Evolutionary conservation across 2,113 vertebrate species (phyloP).

Genomic region (Peromyscus leucopus): DNA sequence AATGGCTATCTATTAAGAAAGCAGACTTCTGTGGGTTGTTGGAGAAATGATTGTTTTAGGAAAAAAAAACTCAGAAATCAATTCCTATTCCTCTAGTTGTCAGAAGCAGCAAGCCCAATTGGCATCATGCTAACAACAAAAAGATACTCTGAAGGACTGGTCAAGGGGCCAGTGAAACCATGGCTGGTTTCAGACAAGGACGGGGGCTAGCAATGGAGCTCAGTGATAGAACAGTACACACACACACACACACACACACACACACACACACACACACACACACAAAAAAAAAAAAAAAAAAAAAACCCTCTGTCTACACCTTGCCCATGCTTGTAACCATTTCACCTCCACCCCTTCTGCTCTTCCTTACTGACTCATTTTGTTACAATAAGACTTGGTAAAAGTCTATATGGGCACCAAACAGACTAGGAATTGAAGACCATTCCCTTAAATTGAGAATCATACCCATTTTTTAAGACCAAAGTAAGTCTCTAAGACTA

Average conservation of each 20-base stretch:
- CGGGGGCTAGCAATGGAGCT: no score
- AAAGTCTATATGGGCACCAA: not conserved
- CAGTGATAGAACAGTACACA: not conserved
- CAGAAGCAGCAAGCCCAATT: slow-evolving; percentile 13
- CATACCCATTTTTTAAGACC: slow-evolving; percentile 30
- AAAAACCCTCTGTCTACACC: not conserved
- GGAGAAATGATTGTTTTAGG: not conserved
- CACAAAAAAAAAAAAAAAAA: no score
- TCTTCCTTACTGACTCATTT: not conserved
- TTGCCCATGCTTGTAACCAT: no score
- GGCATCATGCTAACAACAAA: not conserved
- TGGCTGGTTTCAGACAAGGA: not conserved
- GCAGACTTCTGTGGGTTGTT: not conserved
- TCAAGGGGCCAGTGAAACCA: not conserved
- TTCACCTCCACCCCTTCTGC: not conserved
- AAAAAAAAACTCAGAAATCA: slow-evolving; percentile 43
- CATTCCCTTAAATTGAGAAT: not conserved
- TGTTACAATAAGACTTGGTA: not conserved
- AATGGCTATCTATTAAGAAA: slow-evolving; percentile 10
- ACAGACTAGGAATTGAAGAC: not conserved
- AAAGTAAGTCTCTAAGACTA: not conserved
- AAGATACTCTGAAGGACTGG: not conserved
- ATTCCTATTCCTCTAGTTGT: slow-evolving; percentile 46
- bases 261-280: not conserved
- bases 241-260: not conserved